Conservation (phyloP, 2,797 vertebrate genomes). For the Otus scops region DNA sequence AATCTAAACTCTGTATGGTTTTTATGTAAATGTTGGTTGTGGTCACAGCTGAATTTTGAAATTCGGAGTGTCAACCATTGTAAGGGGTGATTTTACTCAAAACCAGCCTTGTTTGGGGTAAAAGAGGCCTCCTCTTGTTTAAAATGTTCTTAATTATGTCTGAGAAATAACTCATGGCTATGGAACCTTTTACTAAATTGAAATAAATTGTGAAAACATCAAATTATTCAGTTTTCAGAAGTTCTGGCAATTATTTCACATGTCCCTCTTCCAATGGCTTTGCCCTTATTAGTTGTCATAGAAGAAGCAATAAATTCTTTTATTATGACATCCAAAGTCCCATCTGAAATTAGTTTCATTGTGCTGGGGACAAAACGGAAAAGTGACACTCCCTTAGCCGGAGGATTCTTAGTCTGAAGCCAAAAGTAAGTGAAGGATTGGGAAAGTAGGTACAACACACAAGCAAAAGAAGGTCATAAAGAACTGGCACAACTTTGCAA, state of each 20-base stretch:
- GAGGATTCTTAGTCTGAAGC: conserved; percentile 19
- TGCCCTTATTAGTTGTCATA: conserved; percentile 60
- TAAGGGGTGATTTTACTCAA: conserved; percentile 30
- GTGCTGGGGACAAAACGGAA: conserved; percentile 61
- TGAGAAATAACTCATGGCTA: conserved; percentile 53
- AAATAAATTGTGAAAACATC: conserved; percentile 66
- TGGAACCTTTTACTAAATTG: conserved; percentile 66
- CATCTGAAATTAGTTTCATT: conserved; percentile 63
- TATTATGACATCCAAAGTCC: conserved; percentile 55
- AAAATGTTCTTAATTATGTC: conserved; percentile 64
- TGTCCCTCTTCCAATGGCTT: conserved; percentile 45
- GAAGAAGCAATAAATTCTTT: conserved; percentile 61
- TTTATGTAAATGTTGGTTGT: conserved; percentile 20
- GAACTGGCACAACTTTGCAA: background rate
- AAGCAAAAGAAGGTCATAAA: conserved; percentile 15
- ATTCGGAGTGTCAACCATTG: conserved; percentile 37
- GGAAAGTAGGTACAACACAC: conserved; percentile 28
- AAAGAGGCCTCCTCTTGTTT: conserved; percentile 47
- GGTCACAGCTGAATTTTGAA: conserved; percentile 42
- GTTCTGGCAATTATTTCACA: conserved; percentile 59
- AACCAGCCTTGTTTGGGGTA: conserved; percentile 43
- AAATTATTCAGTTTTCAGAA: conserved; percentile 66
- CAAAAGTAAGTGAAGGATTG: conserved; percentile 28
- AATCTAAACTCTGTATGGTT: conserved; percentile 35
- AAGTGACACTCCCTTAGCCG: conserved; percentile 59